Evolutionary conservation across 2,888 invertebrate genomes (phyloP), one percentile per base, ranked within the genome.

Genomic region (Charanyca ferruginea): DNA sequence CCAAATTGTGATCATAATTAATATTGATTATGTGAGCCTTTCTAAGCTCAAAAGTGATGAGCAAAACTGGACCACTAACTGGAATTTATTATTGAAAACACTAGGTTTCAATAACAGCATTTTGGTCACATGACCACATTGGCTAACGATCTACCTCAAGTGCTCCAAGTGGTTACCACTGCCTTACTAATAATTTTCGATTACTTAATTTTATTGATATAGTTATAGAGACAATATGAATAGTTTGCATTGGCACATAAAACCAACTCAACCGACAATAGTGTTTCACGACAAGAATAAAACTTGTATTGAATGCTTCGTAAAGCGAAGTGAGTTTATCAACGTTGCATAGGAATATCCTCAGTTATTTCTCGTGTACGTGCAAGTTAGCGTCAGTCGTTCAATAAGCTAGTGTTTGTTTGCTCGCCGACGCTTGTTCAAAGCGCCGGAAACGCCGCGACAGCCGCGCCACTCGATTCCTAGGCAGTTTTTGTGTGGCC

Each of bases 401-500:
- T 80, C 83, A 83, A 66, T 80, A 74, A 80, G 68, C 64, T 47
- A 20, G 59, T 74, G 66, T 77, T 70, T 80, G 83, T 80, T 82
- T 73, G 70, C 49, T 45, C 64, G 55, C 64, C 65, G 63, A 66
- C 74, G 80, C 68, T 62, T 66, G 60, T 71, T 66, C 48, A 74
- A 69, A 80, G 80, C 83, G 71, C 65, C 78, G 80, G 80, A 80
- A 72, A 69, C 63, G 57, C 71, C 64, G 51, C 69, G 80, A 70
- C 79, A 68, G 61, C 23, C 58, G 51, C 63, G 65, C 51, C 35
- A 59, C 80, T 67, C 65, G 55, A 77, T 82, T 73, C 58, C 77
- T 67, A 41, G 57, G 61, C 53, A 61, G 45, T 54, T 51, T 47
- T 28, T 55, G 38, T 62, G n/a, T 66, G 47, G 25, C 18, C 0